Evolutionary conservation across 2,113 vertebrate genomes (phyloP), one percentile per base, ranked within the genome.

Genomic region (Asarcornis scutulata): DNA sequence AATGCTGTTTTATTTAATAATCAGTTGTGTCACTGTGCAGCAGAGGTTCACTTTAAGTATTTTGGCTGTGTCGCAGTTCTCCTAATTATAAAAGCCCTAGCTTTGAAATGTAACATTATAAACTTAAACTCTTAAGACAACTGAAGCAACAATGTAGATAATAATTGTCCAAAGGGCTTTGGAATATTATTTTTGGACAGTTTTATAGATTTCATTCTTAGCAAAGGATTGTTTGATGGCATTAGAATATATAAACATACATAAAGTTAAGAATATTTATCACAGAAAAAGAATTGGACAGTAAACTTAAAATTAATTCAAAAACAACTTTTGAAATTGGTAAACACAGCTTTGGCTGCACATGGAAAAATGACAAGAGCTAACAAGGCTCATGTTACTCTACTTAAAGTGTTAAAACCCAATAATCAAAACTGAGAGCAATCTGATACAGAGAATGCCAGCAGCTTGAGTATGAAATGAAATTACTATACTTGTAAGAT

Each of bases 281-380:
- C 32, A 73, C 25, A 92, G 73, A 32, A 76, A 62, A 73, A 69
- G 36, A 94, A 71, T 2, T 36, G n/a, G 44, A 27, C 77, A 89
- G 17, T 82, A 52, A 89, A 56, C 29, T 75, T 91, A 69, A 88
- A 77, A 94, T 91, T 88, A 13, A 71, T 86, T 85, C 53, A 66
- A 63, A 74, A 80, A 12, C 32, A 86, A 7, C 40, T 91, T 67
- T 36, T 75, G 31, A 72, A 78, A 83, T 69, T 62, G n/a, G 31
- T 66, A 84, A 95, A 52, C 32, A 59, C 4, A 87, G 46, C 42
- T 78, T 21, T 66, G n/a, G 32, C 63, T 85, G 32, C 58, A 84
- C 4, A 15, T 15, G 16, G 52, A 40, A 74, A 60, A 63, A 91
- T 13, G 7, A 53, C 26, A 86, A 17, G 36, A 63, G 83, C 76